Evolutionary conservation across 2,888 invertebrate species (phyloP), one percentile per base, ranked within the genome.

Genomic region (Glaucopsyche alexis): DNA sequence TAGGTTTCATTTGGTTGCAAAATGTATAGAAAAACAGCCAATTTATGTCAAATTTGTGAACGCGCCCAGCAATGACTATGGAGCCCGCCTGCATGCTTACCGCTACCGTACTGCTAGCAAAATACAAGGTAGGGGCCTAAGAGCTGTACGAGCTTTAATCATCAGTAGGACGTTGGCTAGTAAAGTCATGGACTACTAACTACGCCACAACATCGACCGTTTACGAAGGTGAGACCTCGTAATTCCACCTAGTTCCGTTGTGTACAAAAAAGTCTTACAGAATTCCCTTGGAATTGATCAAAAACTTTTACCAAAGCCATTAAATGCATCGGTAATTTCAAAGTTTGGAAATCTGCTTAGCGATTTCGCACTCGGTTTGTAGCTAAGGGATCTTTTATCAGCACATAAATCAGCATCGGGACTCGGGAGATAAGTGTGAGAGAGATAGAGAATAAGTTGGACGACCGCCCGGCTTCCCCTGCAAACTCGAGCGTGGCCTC

Each of bases 301-400:
- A 55, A 5, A 60, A 60, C 60, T 60, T 60, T 60, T 38, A 13
- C 7, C 6, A 60, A 8, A 60, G 11, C 7, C 29, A 60, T 29
- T 60, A 60, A 60, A 60, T 60, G 60, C 60, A 60, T 60, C 60
- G 60, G 60, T 38, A 60, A 60, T 60, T 38, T 38, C 60, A 60
- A 60, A 60, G 60, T 60, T 60, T 60, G 29, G 29, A 69, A 49
- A 69, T 69, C 69, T 69, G 69, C 69, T 69, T 69, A 69, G 69
- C 69, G 69, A 69, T 47, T 65, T 69, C 47, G 49, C 69, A 47
- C 69, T 69, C 69, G 29, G 47, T 49, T 13, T 1, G 47, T 29
- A 69, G 47, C 49, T 47, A 14, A 14, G 38, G 40, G 60, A 60
- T 60, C 45, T 69, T 14, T 69, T 49, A 69, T 69, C 69, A 47